These are phyloP conservation scores for Lordiphosa clarofinis DNA, from an alignment of 1,140 invertebrate genomes.

Conservation along the genomic window DNA sequence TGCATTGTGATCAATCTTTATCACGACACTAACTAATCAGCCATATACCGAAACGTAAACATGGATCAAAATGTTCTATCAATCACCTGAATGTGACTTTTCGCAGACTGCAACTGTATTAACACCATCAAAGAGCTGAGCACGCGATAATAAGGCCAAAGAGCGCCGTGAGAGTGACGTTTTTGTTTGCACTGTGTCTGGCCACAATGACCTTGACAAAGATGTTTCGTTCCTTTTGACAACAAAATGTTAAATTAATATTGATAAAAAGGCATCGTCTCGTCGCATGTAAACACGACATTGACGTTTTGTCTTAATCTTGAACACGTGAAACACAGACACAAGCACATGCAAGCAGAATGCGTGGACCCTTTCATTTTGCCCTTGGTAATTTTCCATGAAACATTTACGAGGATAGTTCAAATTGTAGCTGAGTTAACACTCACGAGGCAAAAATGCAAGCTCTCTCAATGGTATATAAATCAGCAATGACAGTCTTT, in stretches of 20 bases:
- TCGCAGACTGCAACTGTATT: background rate
- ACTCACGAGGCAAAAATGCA: too few relatives aligned
- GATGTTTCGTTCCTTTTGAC: background rate
- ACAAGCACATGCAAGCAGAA: background rate
- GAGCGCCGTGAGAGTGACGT: background rate
- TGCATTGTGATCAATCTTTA: too few relatives aligned
- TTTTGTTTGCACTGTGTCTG: conserved; percentile 30
- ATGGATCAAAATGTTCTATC: too few relatives aligned
- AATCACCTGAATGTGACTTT: too few relatives aligned
- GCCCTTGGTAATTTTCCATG: too few relatives aligned
- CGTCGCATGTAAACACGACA: conserved; percentile 26
- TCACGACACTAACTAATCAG: too few relatives aligned
- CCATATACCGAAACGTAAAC: conserved; percentile 6
- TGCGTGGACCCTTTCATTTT: too few relatives aligned
- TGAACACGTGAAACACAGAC: background rate
- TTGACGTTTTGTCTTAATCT: conserved; percentile 25
- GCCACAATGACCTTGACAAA: conserved; percentile 34
- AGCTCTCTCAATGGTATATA: too few relatives aligned
- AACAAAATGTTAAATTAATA: too few relatives aligned
- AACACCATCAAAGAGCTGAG: background rate
- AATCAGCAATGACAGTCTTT: too few relatives aligned
- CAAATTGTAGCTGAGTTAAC: too few relatives aligned
- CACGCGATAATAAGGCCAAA: conserved; percentile 4
- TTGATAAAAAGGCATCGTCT: background rate
- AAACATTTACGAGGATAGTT: too few relatives aligned